Evolutionary conservation across 2,113 vertebrate genomes (phyloP), one percentile per base, ranked within the genome.

Genomic region (Dicaeum eximium): DNA sequence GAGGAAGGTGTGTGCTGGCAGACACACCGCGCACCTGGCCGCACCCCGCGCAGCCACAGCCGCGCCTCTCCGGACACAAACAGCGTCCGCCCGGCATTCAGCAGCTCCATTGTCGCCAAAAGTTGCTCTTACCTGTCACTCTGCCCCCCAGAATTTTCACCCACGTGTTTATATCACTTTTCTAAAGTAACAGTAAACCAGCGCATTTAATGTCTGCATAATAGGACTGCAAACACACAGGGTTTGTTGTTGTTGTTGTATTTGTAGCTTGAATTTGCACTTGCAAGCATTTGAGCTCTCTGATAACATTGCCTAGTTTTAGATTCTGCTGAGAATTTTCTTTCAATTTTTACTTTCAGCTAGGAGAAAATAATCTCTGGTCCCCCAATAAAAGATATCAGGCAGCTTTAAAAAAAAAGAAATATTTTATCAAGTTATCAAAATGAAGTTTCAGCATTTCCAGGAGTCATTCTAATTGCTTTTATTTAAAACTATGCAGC

Each of bases 91-190:
- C 42, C 9, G 10, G 14, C 48, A 31, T 1, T 19, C 35, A 15
- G 0, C 0, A 13, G 53, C 38, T 27, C 17, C 15, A 0, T n/a
- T n/a, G n/a, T n/a, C n/a, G n/a, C n/a, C n/a, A 6, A 21, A 10
- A 27, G 23, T 4, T 33, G 17, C 11, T 69, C 42, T 42, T 31
- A 48, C 33, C 7, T 8, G 13, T 19, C 54, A 22, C 15, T 66
- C 51, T 37, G 27, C 37, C n/a, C 24, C 20, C 24, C 20, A 35
- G 71, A 93, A 86, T 25, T 50, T 56, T 7, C 50, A 66, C 7
- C 12, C 20, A 24, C 2, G 2, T 11, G 18, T 51, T 73, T 31
- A 24, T 27, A 23, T 19, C 27, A 21, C 44, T 70, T 78, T 72
- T 27, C 44, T 50, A 31, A 92, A 92, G 54, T 54, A 69, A 33